These are phyloP conservation scores for Minunthozetes semirufus DNA, from an alignment of 2,888 invertebrate species.

Conservation along the genomic window DNA sequence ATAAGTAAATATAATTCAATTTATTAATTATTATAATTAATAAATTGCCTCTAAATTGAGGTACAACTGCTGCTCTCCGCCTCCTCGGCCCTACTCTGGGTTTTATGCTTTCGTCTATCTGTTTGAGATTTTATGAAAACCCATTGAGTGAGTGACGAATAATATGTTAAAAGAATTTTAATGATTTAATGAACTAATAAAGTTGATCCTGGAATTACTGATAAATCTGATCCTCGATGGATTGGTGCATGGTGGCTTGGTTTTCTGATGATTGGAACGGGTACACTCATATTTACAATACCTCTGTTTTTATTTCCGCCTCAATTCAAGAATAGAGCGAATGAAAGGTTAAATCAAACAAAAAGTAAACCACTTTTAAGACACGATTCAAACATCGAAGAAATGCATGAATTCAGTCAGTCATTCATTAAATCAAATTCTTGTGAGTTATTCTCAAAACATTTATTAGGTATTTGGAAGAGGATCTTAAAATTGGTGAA, in stretches of 20 bases:
- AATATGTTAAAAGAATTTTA: too few species aligned
- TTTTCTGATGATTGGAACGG: constrained; percentile 42
- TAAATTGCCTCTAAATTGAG: too few species aligned
- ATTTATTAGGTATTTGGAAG: too few species aligned
- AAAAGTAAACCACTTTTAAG: too few species aligned
- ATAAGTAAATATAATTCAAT: too few species aligned
- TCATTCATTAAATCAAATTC: neutral
- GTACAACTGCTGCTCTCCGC: constrained; percentile 38
- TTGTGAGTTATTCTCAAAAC: neutral
- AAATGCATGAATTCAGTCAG: too few species aligned
- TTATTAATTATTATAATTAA: too few species aligned
- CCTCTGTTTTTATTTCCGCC: constrained; percentile 41
- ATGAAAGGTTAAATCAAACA: neutral
- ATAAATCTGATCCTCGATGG: constrained; percentile 44
- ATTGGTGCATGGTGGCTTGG: constrained; percentile 45
- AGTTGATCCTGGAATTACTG: too few species aligned
- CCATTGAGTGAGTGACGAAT: constrained; percentile 42
- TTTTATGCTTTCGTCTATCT: constrained; percentile 40
- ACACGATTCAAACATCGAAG: too few species aligned
- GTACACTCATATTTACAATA: constrained; percentile 40
- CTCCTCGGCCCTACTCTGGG: constrained; percentile 42
- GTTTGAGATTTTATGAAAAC: constrained; percentile 41
- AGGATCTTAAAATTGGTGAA: too few species aligned
- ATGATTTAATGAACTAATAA: too few species aligned
- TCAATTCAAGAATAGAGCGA: constrained; percentile 1